Evolutionary conservation across 2,113 vertebrate species (phyloP).

Genomic region (Dermatemys mawii): DNA sequence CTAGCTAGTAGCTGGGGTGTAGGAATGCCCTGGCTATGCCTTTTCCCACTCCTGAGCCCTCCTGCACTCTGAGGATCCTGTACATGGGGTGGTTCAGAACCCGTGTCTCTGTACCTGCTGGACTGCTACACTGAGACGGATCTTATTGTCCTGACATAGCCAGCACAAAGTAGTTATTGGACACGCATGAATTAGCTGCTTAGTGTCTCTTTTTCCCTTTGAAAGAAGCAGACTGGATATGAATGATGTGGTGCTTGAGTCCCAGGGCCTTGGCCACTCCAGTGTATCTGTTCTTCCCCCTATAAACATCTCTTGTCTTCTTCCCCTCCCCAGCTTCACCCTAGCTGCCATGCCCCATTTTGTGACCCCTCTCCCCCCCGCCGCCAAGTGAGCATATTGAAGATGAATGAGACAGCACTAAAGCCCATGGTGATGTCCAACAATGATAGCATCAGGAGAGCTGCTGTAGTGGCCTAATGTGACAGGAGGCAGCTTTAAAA

Average conservation of each 20-base stretch:
- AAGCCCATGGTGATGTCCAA: background rate
- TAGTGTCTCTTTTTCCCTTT: background rate
- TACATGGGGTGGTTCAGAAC: background rate
- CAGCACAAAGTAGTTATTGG: background rate
- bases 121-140: background rate
- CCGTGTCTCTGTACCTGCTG: background rate
- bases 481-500: background rate
- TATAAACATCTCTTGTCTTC: background rate
- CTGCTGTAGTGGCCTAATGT: background rate
- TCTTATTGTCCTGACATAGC: background rate
- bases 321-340: background rate
- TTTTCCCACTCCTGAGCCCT: background rate
- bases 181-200: background rate
- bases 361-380: background rate
- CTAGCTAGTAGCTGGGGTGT: rapidly evolving
- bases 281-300: background rate
- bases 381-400: background rate
- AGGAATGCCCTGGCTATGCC: background rate
- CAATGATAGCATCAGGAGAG: background rate
- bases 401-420: background rate
- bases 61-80: background rate
- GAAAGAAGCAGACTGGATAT: background rate
- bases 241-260: background rate
- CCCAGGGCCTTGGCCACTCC: background rate
- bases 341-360: background rate